Base-by-base conservation (phyloP, 2,888 invertebrate species). In the Eupithecia tripunctaria region DNA sequence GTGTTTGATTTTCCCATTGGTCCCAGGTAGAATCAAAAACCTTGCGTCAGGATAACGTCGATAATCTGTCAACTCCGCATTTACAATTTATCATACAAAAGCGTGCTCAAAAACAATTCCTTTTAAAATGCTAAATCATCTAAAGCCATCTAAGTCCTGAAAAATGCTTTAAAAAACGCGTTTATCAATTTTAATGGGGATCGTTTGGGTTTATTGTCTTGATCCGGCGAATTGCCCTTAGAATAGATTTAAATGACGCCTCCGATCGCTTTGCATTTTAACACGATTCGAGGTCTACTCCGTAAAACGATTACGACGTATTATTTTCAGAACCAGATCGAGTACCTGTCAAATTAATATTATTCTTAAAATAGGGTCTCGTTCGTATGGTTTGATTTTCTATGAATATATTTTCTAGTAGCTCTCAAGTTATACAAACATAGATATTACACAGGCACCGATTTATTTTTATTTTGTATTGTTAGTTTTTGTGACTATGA, bases 101-200 rank as follows among this genome's bases (percentile, higher is more conserved):
- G 29, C 60, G 60, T 29, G 60, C 25, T 43, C 60, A 60, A 60
- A 60, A 60, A 29, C 29, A 60, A 60, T 60, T 29, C 60, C 18
- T 18, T 60, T 60, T 29, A 6, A 60, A 29, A 60, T 60, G 27
- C 60, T 29, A 60, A 60, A 60, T 60, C 60, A 60, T 60, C 59
- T 60, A 27, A 59, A 47, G 47, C 47, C 8, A n/a, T 47, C 21
- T 21, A 51, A 51, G 60, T 60, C 18, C 60, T 60, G 29, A 60
- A 36, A 72, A 69, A 70, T 63, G 43, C 59, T 27, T 69, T 64
- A n/a, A 12, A 47, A 41, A 38, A 27, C 59, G 56, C 67, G 47
- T 74, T 65, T 47, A 60, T 74, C 71, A 74, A 60, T 68, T 51
- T 64, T 65, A 71, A 71, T 68, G 68, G 60, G 36, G 51, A 62